Percentiles rank a stretch among this genome's conserved stretches.
Conservation (phyloP, 2,113 vertebrate species). For the Leptocoma aspasia region DNA sequence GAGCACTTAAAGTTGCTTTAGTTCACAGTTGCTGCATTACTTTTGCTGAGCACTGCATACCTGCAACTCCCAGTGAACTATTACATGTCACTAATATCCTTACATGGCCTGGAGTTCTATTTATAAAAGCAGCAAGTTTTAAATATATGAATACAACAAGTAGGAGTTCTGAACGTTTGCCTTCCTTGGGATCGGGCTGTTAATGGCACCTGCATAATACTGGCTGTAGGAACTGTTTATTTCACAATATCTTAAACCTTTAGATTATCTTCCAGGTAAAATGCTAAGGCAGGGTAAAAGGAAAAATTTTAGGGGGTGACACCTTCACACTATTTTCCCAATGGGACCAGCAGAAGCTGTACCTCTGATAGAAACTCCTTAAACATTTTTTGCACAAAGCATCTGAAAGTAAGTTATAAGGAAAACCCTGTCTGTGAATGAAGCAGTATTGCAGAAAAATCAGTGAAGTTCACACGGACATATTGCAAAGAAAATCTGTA, state of each 20-base stretch:
- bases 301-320: neutral
- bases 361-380: neutral
- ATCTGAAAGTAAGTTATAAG: neutral
- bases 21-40: neutral
- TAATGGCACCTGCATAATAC: neutral
- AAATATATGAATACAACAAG: neutral
- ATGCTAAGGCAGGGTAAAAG: neutral
- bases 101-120: neutral
- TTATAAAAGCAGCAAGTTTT: neutral
- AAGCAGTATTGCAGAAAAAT: neutral
- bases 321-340: neutral
- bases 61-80: neutral
- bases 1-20: neutral
- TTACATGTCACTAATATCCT: neutral
- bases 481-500: neutral
- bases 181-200: neutral
- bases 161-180: neutral
- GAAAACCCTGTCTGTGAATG: neutral
- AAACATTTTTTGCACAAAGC: neutral
- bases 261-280: neutral
- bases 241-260: neutral
- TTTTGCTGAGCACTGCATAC: neutral
- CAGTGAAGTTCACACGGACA: neutral
- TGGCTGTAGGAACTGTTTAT: neutral
- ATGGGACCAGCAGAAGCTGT: neutral